Conservation (phyloP, 2,888 invertebrate species). For the Drosophila prolongata region DNA sequence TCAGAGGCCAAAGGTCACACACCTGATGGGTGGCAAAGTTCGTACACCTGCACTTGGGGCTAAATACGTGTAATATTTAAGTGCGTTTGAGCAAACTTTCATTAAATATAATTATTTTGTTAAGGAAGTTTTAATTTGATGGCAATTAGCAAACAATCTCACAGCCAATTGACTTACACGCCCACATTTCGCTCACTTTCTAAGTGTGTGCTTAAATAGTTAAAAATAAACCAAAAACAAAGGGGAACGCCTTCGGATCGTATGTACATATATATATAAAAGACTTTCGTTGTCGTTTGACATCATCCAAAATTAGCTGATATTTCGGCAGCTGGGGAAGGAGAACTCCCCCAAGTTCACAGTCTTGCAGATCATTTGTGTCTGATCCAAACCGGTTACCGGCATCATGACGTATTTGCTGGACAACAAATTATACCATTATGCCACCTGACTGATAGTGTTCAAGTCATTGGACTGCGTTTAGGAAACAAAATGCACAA, state of each 20-base stretch:
- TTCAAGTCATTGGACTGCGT: constrained; percentile 51
- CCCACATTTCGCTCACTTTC: constrained; percentile 31
- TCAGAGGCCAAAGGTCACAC: constrained; percentile 18
- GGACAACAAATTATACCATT: constrained; percentile 16
- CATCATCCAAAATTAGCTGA: constrained; percentile 37
- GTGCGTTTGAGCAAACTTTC: constrained; percentile 37
- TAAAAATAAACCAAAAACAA: constrained; percentile 44
- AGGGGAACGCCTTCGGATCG: constrained; percentile 21
- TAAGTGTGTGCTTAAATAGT: constrained; percentile 33
- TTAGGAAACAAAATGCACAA: constrained; percentile 47
- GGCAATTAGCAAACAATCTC: constrained; percentile 29
- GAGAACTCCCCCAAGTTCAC: constrained; percentile 6
- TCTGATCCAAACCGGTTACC: constrained; percentile 41
- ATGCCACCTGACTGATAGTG: constrained; percentile 37
- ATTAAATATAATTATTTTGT: constrained; percentile 34
- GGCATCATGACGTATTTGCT: constrained; percentile 35
- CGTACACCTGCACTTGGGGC: constrained; percentile 11
- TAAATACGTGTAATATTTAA: constrained; percentile 13
- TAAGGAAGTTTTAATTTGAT: constrained; percentile 33
- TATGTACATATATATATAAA: constrained; percentile 7
- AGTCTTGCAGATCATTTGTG: constrained; percentile 8
- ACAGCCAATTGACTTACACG: constrained; percentile 15
- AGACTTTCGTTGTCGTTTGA: constrained; percentile 23
- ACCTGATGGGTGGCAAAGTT: constrained; percentile 24
- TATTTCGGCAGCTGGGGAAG: constrained; percentile 17